Evolutionary conservation across 2,113 vertebrate genomes (phyloP), one percentile per base, ranked within the genome.

Genomic region (Hemichromis elongatus): DNA sequence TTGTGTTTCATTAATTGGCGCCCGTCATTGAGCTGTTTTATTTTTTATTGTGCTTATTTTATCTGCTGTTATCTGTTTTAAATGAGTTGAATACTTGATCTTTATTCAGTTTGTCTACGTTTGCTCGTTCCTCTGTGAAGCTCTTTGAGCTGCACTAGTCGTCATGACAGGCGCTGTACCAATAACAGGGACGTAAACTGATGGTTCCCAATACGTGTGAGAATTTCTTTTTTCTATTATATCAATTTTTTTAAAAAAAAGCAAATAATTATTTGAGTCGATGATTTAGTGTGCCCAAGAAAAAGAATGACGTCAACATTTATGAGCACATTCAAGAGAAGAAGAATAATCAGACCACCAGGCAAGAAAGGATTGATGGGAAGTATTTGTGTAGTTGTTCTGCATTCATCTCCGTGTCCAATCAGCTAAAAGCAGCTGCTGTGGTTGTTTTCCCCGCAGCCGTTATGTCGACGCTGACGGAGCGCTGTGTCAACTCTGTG

Each of bases 161-260:
- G 4, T 16, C 26, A 19, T 12, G 14, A 75, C 2, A 5, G 26
- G 16, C 19, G 42, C 42, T 3, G 0, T 30, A 19, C 68, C 8
- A 75, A 75, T 50, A 63, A 37, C 2, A 63, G 33, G 30, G 59
- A 30, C n/a, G 59, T 35, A 63, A 35, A 63, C 30, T 4, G 40
- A 10, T 47, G 42, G 9, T 73, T 73, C 24, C 42, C 18, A 3
- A 12, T 2, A 73, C 16, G 7, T 73, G 42, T 47, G 16, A 26
- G 66, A 45, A 70, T 26, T 42, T 68, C n/a, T 40, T 13, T 24
- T 66, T 37, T 21, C 37, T 16, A 10, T 45, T 26, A 50, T 28
- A 47, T 0, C 9, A 0, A 45, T 26, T 14, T 1, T n/a, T n/a
- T n/a, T n/a, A n/a, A 7, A 4, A 2, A 4, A n/a, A 28, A 9